phyloP scores from a whole-genome alignment of 1,140 invertebrate genomes.

The Pinna nobilis region DNA sequence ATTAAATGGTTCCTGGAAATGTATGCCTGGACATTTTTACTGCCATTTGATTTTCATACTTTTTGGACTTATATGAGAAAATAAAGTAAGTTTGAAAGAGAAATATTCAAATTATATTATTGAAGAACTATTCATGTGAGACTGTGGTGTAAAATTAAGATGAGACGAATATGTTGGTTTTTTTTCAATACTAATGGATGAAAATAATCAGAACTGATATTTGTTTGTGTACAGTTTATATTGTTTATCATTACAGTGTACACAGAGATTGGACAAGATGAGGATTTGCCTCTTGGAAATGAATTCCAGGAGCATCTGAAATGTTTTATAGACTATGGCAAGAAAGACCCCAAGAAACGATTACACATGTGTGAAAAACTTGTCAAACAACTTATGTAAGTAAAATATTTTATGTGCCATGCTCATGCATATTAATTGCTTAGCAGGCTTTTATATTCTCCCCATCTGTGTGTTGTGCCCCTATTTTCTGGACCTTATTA shows the following conservation, averaged over 20 bases:
- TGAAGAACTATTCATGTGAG: too few species aligned
- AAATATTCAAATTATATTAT: too few species aligned
- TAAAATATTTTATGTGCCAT: constrained; percentile 19
- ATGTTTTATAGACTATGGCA: constrained; percentile 50
- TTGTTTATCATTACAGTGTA: constrained; percentile 50
- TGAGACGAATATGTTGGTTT: not conserved
- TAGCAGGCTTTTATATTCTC: too few species aligned
- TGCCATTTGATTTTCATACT: too few species aligned
- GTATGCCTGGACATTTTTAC: too few species aligned
- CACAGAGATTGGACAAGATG: constrained; percentile 61
- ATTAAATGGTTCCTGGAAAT: too few species aligned
- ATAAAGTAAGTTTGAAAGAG: too few species aligned
- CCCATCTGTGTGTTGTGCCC: too few species aligned
- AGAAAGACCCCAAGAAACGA: constrained; percentile 29
- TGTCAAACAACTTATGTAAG: constrained; percentile 62
- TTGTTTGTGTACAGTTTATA: not conserved
- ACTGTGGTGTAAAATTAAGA: too few species aligned
- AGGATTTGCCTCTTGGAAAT: constrained; percentile 59
- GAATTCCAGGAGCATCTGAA: constrained; percentile 61
- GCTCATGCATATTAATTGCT: too few species aligned
- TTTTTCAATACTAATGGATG: not conserved
- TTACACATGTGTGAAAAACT: constrained; percentile 58
- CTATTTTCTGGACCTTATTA: too few species aligned
- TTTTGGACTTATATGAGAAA: too few species aligned
- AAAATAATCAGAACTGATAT: not conserved